phyloP scores from a whole-genome alignment of 2,113 vertebrate genomes.

The human (Homo sapiens) region GRCh38 chr12:115231001-115231500 shows the following conservation, averaged over 20 bases:
- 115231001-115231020: conserved; percentile 82
- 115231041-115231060: conserved; percentile 77
- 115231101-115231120: not conserved
- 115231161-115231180: fast-evolving
- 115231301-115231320: no score
- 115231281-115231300: no score
- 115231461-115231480: no score
- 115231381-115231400: no score
- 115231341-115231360: no score
- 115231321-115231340: no score
- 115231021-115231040: conserved; percentile 80
- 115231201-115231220: not conserved
- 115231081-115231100: not conserved
- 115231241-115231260: not conserved
- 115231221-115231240: conserved; percentile 9
- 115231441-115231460: no score
- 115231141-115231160: not conserved
- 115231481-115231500: no score
- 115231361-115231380: no score
- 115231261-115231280: no score
- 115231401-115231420: no score
- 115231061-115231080: conserved; percentile 52
- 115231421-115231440: no score
- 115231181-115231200: not conserved
- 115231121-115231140: not conserved